phyloP scores from a whole-genome alignment of 2,797 vertebrate genomes.

The Lithobates pipiens region DNA sequence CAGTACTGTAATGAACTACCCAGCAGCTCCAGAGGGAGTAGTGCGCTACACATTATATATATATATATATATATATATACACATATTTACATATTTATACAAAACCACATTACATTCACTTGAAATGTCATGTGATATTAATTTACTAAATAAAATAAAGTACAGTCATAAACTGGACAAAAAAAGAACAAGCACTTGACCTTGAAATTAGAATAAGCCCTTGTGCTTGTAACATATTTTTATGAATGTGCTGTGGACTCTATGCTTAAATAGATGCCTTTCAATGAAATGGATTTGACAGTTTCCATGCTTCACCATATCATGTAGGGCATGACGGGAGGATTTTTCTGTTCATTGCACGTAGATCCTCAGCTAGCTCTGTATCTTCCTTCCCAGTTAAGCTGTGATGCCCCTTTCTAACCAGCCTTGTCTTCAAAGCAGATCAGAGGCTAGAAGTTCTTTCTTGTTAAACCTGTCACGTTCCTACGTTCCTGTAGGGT shows the following conservation, averaged over 20 bases:
- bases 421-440: conserved; percentile 58
- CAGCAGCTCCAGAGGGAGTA: too few relatives aligned
- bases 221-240: too few relatives aligned
- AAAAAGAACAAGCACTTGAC: too few relatives aligned
- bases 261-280: neutral
- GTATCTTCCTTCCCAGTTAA: conserved; percentile 55
- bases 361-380: conserved; percentile 11
- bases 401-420: conserved; percentile 44
- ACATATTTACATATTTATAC: too few relatives aligned
- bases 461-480: conserved; percentile 50
- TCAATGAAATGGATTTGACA: neutral
- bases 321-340: neutral
- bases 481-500: conserved; percentile 59
- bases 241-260: neutral
- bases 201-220: too few relatives aligned
- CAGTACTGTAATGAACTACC: too few relatives aligned
- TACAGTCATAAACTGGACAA: too few relatives aligned
- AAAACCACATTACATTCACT: too few relatives aligned
- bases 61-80: too few relatives aligned
- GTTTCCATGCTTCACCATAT: neutral
- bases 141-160: too few relatives aligned
- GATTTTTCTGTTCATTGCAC: conserved; percentile 9
- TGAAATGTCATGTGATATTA: too few relatives aligned
- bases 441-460: conserved; percentile 54
- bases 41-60: too few relatives aligned